phyloP scores from a whole-genome alignment of 2,888 invertebrate genomes.

The Lochmaea capreae region DNA sequence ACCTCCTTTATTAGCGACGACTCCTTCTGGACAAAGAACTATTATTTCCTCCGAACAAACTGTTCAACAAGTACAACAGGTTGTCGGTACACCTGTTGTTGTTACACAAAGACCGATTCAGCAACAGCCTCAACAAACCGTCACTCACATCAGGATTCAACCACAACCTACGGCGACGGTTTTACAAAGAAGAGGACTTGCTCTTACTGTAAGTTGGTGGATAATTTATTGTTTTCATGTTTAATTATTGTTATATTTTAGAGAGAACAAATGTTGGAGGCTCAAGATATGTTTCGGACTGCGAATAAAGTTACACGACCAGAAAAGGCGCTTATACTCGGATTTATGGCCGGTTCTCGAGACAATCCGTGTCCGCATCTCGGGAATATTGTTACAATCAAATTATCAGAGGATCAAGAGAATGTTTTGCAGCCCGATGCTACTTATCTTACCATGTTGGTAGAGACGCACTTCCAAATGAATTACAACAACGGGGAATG shows the following conservation, averaged over 20 bases:
- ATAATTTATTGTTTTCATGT: slow-evolving; percentile 21
- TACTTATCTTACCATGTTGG: slow-evolving; percentile 80
- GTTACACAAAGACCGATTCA: slow-evolving; percentile 64
- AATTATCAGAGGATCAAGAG: slow-evolving; percentile 92
- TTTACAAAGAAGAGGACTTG: slow-evolving; percentile 73
- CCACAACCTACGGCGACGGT: slow-evolving; percentile 69
- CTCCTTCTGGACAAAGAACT: slow-evolving; percentile 58
- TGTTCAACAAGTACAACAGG: slow-evolving; percentile 57
- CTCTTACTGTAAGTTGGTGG: slow-evolving; percentile 72
- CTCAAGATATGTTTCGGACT: slow-evolving; percentile 96
- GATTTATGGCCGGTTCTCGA: slow-evolving; percentile 98
- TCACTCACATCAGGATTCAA: slow-evolving; percentile 70
- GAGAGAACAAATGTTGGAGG: slow-evolving; percentile 96
- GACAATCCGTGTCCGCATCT: slow-evolving; percentile 98
- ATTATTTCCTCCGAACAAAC: slow-evolving; percentile 51
- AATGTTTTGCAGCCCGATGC: slow-evolving; percentile 89
- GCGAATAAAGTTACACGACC: slow-evolving; percentile 96
- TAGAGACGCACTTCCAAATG: slow-evolving; percentile 98
- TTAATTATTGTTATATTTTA: slow-evolving; percentile 64
- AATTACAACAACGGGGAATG: slow-evolving; percentile 98
- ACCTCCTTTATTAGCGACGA: slow-evolving; percentile 59
- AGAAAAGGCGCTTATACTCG: slow-evolving; percentile 96
- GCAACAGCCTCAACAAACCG: slow-evolving; percentile 62
- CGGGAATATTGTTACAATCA: slow-evolving; percentile 96
- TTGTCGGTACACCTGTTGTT: slow-evolving; percentile 68